Evolutionary conservation across 2,797 vertebrate genomes (phyloP).

Genomic region (Macropodus opercularis): DNA sequence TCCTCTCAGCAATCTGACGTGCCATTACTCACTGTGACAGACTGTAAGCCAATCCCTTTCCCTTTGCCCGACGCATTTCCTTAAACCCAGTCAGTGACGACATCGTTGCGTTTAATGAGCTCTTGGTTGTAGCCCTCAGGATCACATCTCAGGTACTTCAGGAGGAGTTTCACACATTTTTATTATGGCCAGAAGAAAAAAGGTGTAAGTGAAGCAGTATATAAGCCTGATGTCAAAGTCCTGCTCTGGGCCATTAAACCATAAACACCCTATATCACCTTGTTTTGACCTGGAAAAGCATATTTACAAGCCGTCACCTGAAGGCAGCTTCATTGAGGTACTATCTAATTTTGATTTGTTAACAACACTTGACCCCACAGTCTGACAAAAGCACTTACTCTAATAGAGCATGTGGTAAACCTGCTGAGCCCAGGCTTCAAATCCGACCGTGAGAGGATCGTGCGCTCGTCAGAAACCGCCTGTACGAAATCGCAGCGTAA

Average conservation of each 20-base stretch:
- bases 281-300: slow-evolving; percentile 12
- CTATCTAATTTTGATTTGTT: slow-evolving; percentile 34
- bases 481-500: slow-evolving; percentile 9
- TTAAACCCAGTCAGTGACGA: slow-evolving; percentile 53
- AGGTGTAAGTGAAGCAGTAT: not conserved
- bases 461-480: slow-evolving; percentile 1
- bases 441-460: slow-evolving; percentile 1
- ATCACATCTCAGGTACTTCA: slow-evolving; percentile 13
- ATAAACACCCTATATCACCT: slow-evolving; percentile 3
- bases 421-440: slow-evolving; percentile 31
- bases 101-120: slow-evolving; percentile 58
- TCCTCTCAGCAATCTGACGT: slow-evolving; percentile 66
- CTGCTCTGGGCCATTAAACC: slow-evolving; percentile 1
- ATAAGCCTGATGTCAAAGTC: slow-evolving; percentile 4
- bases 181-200: slow-evolving; percentile 17
- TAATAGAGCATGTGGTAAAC: slow-evolving; percentile 24
- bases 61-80: slow-evolving; percentile 45
- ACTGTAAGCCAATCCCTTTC: slow-evolving; percentile 57
- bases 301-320: slow-evolving; percentile 22
- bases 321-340: slow-evolving; percentile 15
- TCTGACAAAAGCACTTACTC: slow-evolving; percentile 14
- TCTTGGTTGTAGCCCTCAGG: slow-evolving; percentile 27
- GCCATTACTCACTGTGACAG: slow-evolving; percentile 70
- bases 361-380: slow-evolving; percentile 24
- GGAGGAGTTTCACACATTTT: slow-evolving; percentile 28